These are phyloP conservation scores for Hermaeophaga mercurialis DNA, from an alignment of 2,888 invertebrate genomes.

Conservation along the genomic window DNA sequence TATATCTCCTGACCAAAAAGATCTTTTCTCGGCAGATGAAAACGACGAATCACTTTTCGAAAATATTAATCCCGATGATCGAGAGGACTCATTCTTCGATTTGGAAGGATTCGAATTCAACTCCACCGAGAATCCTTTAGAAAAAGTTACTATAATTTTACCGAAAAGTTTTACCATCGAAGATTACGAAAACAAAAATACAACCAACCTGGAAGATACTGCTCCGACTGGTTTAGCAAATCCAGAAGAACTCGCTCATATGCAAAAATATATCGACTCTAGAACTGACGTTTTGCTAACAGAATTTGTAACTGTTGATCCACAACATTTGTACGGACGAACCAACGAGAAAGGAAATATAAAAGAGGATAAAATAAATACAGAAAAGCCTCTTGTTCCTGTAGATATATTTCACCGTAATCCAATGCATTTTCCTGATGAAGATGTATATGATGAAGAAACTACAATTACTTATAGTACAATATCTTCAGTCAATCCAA, in stretches of 20 bases:
- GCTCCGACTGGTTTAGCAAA: not conserved
- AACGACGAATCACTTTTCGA: conserved; percentile 27
- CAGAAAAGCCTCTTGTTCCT: too few species aligned
- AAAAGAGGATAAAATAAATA: too few species aligned
- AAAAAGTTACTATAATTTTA: conserved; percentile 19
- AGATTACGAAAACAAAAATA: not conserved
- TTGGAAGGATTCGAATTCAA: not conserved
- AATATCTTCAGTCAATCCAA: too few species aligned
- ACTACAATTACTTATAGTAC: not conserved
- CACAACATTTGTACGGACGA: not conserved
- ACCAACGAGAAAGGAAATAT: not conserved
- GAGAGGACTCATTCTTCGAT: conserved; percentile 21
- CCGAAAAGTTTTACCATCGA: conserved; percentile 17
- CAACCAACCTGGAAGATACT: not conserved
- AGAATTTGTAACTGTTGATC: conserved; percentile 7
- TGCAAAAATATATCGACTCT: conserved; percentile 14
- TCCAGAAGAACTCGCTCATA: not conserved
- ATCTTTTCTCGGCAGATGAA: conserved; percentile 21
- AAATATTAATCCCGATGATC: conserved; percentile 14
- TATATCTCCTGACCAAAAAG: conserved; percentile 9
- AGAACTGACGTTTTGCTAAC: not conserved
- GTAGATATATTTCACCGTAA: too few species aligned
- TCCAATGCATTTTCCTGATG: too few species aligned
- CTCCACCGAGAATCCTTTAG: not conserved
- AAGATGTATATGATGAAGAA: not conserved